phyloP scores from a whole-genome alignment of 1,140 invertebrate genomes.

The Asbolus verrucosus region DNA sequence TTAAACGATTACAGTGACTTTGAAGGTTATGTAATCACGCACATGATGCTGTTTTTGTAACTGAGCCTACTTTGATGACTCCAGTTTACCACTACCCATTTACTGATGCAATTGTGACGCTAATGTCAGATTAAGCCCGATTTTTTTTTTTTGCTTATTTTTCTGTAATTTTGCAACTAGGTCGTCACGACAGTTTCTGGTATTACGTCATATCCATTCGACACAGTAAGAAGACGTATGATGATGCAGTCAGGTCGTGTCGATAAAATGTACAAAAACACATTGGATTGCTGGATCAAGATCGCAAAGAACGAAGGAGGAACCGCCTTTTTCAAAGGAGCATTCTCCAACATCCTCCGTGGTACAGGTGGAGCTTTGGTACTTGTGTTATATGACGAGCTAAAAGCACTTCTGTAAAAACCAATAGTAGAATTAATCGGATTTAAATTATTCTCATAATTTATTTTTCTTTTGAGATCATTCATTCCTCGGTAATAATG shows the following conservation, averaged over 20 bases:
- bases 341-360: constrained; percentile 83
- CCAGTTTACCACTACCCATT: constrained; percentile 50
- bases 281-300: constrained; percentile 79
- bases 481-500: constrained; percentile 25
- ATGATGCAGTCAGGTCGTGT: constrained; percentile 87
- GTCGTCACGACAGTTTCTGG: constrained; percentile 64
- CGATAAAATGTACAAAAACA: constrained; percentile 80
- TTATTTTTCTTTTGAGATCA: no score
- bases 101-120: no score
- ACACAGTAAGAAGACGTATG: constrained; percentile 91
- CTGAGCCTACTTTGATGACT: constrained; percentile 51
- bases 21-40: neutral
- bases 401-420: constrained; percentile 40
- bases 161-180: no score
- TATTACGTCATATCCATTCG: constrained; percentile 89
- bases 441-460: constrained; percentile 37
- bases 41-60: constrained; percentile 47
- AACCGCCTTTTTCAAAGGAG: constrained; percentile 84
- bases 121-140: no score
- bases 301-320: constrained; percentile 76
- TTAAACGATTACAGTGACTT: no score
- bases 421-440: constrained; percentile 38
- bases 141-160: no score
- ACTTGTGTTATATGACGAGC: constrained; percentile 81
- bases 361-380: constrained; percentile 85